Conservation (phyloP, 2,888 invertebrate species). For the Amphiduros pacificus region DNA sequence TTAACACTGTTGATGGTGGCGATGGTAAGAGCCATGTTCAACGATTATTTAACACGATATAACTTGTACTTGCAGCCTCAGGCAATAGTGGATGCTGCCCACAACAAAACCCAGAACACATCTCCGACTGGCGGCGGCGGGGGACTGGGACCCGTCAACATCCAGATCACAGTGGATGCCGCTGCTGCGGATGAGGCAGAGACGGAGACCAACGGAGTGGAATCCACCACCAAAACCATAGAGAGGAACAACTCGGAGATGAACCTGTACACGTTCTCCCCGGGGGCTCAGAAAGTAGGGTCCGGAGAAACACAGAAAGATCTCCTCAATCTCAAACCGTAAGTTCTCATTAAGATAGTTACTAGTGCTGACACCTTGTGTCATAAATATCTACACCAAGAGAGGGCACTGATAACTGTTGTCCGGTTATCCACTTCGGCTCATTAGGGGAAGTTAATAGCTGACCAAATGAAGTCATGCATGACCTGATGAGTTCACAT, state of each 20-base stretch:
- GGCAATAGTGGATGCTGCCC: slow-evolving; percentile 89
- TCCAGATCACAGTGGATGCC: slow-evolving; percentile 12
- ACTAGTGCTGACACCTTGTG: too few relatives aligned
- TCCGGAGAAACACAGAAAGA: slow-evolving; percentile 33
- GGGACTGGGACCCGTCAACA: neutral
- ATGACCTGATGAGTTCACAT: too few relatives aligned
- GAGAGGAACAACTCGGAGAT: slow-evolving; percentile 47
- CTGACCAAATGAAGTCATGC: too few relatives aligned
- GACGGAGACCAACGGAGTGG: neutral
- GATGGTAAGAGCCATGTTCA: too few relatives aligned
- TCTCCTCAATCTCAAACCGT: slow-evolving; percentile 60
- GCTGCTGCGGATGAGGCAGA: slow-evolving; percentile 13
- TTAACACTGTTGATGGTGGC: too few relatives aligned
- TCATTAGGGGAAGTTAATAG: too few relatives aligned
- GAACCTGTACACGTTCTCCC: slow-evolving; percentile 55
- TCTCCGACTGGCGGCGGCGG: slow-evolving; percentile 3
- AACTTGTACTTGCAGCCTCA: slow-evolving; percentile 74
- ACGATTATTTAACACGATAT: too few relatives aligned
- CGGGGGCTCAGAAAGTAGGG: slow-evolving; percentile 16
- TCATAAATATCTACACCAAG: too few relatives aligned
- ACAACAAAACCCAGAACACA: slow-evolving; percentile 47
- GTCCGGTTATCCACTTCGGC: too few relatives aligned
- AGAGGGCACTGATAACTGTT: too few relatives aligned
- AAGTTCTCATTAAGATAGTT: too few relatives aligned
- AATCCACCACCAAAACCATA: neutral